Evolutionary conservation across 1,140 invertebrate genomes (phyloP).

Genomic region (Hypothenemus hampei): DNA sequence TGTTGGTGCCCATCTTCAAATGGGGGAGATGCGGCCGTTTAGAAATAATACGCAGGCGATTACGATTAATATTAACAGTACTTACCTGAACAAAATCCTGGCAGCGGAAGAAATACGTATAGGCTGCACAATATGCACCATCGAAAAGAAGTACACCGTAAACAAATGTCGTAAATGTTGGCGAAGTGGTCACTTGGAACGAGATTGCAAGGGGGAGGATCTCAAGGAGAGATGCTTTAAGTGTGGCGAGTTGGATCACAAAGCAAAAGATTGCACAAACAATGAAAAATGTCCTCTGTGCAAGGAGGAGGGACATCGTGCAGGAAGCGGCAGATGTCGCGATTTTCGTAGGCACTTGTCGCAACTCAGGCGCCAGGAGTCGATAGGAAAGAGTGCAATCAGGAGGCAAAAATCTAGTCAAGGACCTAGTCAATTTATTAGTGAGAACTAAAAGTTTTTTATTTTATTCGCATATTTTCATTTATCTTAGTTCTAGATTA

Average conservation of each 20-base stretch:
- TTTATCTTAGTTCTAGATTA: no score
- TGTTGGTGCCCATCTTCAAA: no score
- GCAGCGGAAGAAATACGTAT: not conserved
- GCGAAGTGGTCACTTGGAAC: not conserved
- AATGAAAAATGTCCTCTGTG: not conserved
- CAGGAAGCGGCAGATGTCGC: slow-evolving; percentile 40
- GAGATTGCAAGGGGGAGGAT: not conserved
- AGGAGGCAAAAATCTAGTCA: no score
- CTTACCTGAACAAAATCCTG: no score
- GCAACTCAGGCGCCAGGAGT: not conserved
- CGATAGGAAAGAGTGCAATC: no score
- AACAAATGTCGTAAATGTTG: not conserved
- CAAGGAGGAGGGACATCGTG: slow-evolving; percentile 31
- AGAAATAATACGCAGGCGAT: no score
- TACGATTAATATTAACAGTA: no score
- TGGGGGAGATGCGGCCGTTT: no score
- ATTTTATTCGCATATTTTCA: no score
- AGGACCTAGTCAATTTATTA: no score
- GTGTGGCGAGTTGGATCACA: slow-evolving; percentile 22
- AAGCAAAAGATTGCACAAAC: slow-evolving; percentile 10
- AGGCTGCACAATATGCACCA: not conserved
- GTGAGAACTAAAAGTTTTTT: no score
- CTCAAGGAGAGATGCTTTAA: slow-evolving; percentile 24
- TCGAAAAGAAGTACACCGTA: not conserved
- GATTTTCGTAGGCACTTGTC: slow-evolving; percentile 30